phyloP scores from a whole-genome alignment of 1,140 invertebrate genomes.

The Leucophenga varia region DNA sequence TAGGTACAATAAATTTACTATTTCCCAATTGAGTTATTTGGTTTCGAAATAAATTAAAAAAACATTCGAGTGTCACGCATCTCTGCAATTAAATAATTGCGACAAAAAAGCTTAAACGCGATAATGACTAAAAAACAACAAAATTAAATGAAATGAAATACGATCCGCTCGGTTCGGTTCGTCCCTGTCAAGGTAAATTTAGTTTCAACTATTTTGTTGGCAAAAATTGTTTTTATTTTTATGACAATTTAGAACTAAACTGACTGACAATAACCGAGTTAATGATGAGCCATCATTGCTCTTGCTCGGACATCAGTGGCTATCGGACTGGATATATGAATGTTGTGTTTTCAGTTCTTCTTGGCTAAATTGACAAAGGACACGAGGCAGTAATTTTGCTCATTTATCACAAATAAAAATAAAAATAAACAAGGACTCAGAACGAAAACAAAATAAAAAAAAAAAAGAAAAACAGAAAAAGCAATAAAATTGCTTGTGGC shows the following conservation, averaged over 20 bases:
- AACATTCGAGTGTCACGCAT: conserved; percentile 18
- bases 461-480: too few relatives aligned
- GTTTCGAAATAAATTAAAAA: too few relatives aligned
- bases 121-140: conserved; percentile 18
- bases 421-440: conserved; percentile 6
- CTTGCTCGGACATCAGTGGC: too few relatives aligned
- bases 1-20: too few relatives aligned
- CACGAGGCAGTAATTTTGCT: conserved; percentile 8
- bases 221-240: conserved; percentile 17
- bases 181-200: too few relatives aligned
- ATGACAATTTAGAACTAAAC: conserved; percentile 45
- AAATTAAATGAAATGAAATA: conserved; percentile 40
- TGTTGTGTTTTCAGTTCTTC: too few relatives aligned
- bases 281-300: conserved; percentile 43
- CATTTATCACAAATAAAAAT: conserved; percentile 53
- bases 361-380: neutral
- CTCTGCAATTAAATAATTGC: conserved; percentile 34
- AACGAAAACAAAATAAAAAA: neutral
- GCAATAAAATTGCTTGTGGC: conserved; percentile 37
- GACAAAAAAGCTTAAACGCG: conserved; percentile 23
- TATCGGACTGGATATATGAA: too few relatives aligned
- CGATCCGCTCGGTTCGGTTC: too few relatives aligned
- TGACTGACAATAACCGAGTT: conserved; percentile 46
- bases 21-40: too few relatives aligned
- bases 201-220: too few relatives aligned